Percentiles rank a stretch among this genome's conserved stretches.
Evolutionary conservation across 2,113 vertebrate genomes (phyloP).

Genomic region (Hypocryptadius cinnamomeus): DNA sequence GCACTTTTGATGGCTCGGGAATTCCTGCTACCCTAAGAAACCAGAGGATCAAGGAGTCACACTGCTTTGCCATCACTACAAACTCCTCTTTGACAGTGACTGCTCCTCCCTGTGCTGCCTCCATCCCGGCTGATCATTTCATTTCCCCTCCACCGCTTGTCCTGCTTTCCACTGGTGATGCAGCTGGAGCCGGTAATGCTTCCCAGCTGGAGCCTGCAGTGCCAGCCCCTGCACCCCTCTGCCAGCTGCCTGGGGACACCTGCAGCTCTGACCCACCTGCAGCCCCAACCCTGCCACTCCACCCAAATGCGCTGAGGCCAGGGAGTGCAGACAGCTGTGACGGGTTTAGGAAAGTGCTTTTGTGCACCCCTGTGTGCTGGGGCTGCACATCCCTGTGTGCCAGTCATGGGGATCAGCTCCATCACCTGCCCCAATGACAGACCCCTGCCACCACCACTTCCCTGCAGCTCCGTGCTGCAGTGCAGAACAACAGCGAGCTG

Average conservation of each 20-base stretch:
- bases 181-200: not conserved
- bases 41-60: not conserved
- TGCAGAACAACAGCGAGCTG: not conserved
- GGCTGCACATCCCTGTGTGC: not conserved
- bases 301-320: too few species aligned
- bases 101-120: not conserved
- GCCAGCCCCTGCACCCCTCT: not conserved
- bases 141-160: not conserved
- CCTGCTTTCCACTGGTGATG: not conserved
- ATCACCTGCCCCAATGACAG: rapidly evolving
- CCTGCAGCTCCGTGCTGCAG: not conserved
- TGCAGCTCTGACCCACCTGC: not conserved
- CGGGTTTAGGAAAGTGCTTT: rapidly evolving
- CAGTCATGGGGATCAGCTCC: not conserved
- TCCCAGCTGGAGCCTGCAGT: not conserved
- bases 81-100: not conserved
- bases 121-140: not conserved
- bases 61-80: rapidly evolving
- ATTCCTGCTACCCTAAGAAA: not conserved
- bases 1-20: rapidly evolving
- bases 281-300: not conserved
- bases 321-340: not conserved
- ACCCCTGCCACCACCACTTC: too few species aligned
- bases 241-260: not conserved
- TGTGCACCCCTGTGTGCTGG: not conserved